phyloP scores from a whole-genome alignment of 2,113 vertebrate species.

The Nicator chloris region DNA sequence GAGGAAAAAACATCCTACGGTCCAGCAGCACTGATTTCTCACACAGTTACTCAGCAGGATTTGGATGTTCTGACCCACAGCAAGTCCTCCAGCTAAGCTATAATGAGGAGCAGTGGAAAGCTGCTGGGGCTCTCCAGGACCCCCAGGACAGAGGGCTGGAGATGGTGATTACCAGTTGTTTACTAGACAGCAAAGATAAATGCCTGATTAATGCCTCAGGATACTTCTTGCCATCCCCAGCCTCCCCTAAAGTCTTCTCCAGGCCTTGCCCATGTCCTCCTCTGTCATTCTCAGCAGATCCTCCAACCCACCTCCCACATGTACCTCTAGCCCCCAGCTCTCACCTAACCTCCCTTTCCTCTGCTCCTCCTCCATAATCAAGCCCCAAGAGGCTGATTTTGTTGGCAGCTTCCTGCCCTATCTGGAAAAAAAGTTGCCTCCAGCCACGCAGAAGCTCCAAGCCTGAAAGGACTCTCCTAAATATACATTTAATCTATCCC shows the following conservation, averaged over 20 bases:
- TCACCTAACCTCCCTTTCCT: neutral
- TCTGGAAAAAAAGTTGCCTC: neutral
- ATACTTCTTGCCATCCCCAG: neutral
- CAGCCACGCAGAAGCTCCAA: neutral
- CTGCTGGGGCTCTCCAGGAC: neutral
- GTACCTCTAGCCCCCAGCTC: neutral
- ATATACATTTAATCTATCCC: neutral
- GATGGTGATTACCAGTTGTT: neutral
- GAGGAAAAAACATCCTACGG: neutral
- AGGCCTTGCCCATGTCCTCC: neutral
- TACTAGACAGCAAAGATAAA: neutral
- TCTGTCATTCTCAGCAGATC: neutral
- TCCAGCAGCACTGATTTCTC: neutral
- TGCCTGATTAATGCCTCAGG: neutral
- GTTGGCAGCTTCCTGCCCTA: neutral
- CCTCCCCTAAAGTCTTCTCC: neutral
- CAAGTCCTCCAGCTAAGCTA: neutral
- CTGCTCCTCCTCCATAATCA: neutral
- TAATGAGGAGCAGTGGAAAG: neutral
- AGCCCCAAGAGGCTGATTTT: neutral
- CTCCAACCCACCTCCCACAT: neutral
- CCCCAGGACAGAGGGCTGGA: neutral
- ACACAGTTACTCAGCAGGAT: neutral
- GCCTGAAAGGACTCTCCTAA: neutral
- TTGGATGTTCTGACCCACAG: neutral